Base-by-base conservation (phyloP, 2,797 vertebrate species). In the Typhlichthys eigenmanni region DNA sequence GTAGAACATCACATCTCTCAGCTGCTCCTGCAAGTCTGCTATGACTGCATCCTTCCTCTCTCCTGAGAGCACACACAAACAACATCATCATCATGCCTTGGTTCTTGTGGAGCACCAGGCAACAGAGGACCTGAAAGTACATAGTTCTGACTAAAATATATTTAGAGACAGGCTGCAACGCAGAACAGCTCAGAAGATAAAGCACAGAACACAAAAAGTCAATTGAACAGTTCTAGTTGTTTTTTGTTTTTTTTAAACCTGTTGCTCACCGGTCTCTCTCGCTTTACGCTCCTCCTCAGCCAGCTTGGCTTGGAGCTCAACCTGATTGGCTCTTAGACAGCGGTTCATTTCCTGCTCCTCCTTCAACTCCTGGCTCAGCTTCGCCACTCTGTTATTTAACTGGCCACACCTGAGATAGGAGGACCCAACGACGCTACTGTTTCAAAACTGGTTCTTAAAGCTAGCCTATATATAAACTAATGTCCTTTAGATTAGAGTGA, bases 341-440 rank as follows among this genome's bases (percentile, higher is more conserved):
- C 93, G 94, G 84, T 99, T 99, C 94, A 99, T 96, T 83, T 98
- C 96, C 83, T 98, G 96, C 83, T 99, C 96, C 83, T 98, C 96
- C 82, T 94, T 94, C 85, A 99, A 92, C 88, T 99, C 97, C 0
- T 90, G 94, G 66, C 93, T 91, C 55, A 98, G 91, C 78, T 95
- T 98, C 10, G 76, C 61, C 78, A 98, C 92, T 62, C 95, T 95
- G 55, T 71, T 85, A 66, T 87, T 96, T 56, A 98, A 84, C 86
- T 98, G 96, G 1, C 91, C 89, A 67, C 91, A 98, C 89, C 97
- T 99, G 82, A 24, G 29, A 14, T 13, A 11, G 54, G 2, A 0
- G 16, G 1, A 43, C 38, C 38, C 38, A 38, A 7, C 34, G 9
- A 43, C 8, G 9, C 38, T 43, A 43, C 38, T 43, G 38, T 43